Evolutionary conservation across 2,113 vertebrate species (phyloP), one percentile per base, ranked within the genome.

Genomic region (Calidris pugnax): DNA sequence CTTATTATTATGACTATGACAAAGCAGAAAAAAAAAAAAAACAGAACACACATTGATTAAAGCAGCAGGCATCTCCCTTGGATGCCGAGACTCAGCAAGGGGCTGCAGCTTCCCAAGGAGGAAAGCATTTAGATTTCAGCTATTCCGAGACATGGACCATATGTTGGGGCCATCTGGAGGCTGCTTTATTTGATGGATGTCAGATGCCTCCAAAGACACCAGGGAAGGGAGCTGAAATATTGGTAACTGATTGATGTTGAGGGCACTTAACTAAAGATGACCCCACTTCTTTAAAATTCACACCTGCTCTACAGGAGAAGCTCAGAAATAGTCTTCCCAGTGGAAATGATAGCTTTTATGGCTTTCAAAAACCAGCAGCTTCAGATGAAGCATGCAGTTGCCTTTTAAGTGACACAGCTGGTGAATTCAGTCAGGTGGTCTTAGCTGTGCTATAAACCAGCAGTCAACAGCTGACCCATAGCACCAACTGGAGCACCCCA

Each of bases 11-110:
- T 89, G 93, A 88, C 94, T 97, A 98, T 98, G 97, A 98, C 98
- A 97, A 98, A 98, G 98, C 98, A 98, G 95, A 98, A 98, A 98
- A 97, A 97, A 94, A 41, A 93, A 97, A 97, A 94, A 41, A 91
- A 37, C 37, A 92, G 96, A 97, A 96, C 64, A 75, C 89, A 78
- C 81, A 76, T 69, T 81, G 96, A 97, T 97, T 93, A 96, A 97
- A 97, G 94, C 96, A 97, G 93, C 94, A 47, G 73, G 94, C 95
- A 81, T 93, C 97, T 97, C 95, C 90, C 97, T 97, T 84, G 82
- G 93, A 96, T 80, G 90, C 79, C 6, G 77, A 85, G 57, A 75
- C 91, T 86, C 80, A 91, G 78, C 87, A 81, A 93, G 93, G 64
- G 88, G 84, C 83, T 45, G 7, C 53, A 87, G 71, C 50, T 67